These are phyloP conservation scores for Mionectes macconnelli DNA, from an alignment of 2,113 vertebrate species.

Conservation along the genomic window DNA sequence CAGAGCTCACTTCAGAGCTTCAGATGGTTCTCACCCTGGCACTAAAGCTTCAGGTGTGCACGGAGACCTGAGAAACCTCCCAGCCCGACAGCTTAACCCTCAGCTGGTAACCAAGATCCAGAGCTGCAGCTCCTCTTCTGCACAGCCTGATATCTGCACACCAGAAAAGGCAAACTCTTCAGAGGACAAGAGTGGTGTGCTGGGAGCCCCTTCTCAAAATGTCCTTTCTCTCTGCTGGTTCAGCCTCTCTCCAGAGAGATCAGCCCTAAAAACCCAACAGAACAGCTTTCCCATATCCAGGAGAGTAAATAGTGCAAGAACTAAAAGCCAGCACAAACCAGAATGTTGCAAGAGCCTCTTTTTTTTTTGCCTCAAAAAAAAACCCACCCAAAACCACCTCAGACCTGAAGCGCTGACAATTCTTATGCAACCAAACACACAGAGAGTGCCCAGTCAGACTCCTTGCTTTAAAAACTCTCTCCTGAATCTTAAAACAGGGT, in stretches of 20 bases:
- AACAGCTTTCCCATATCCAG: conserved; percentile 1
- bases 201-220: neutral
- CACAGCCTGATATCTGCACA: neutral
- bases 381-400: neutral
- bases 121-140: neutral
- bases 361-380: neutral
- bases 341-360: conserved; percentile 23
- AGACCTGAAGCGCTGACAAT: conserved; percentile 32
- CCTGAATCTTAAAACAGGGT: conserved; percentile 10
- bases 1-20: neutral
- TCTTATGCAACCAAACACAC: conserved; percentile 52
- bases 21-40: neutral
- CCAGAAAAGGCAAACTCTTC: neutral
- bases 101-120: neutral
- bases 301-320: conserved; percentile 30
- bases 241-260: neutral
- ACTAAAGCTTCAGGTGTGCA: neutral
- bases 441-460: neutral
- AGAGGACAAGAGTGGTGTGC: neutral
- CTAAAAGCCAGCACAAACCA: neutral
- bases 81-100: neutral
- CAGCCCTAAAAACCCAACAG: neutral
- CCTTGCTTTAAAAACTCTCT: conserved; percentile 1
- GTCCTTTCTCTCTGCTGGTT: neutral
- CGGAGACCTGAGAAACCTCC: neutral